These are phyloP conservation scores for Lasiurus cinereus DNA, from an alignment of 2,113 vertebrate species.

Conservation along the genomic window DNA sequence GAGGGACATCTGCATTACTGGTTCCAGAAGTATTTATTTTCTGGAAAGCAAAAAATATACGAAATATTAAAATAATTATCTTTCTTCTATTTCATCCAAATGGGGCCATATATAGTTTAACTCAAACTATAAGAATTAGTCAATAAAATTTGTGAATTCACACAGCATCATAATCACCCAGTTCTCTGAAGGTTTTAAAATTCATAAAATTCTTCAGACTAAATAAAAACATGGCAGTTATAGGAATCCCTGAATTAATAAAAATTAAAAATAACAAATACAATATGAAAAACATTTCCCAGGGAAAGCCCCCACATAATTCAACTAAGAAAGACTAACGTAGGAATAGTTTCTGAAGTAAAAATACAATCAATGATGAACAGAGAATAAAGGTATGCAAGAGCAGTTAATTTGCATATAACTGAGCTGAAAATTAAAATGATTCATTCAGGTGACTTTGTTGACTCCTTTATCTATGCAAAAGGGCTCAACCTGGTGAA, in stretches of 20 bases:
- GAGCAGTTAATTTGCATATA: neutral
- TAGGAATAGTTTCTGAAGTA: neutral
- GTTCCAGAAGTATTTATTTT: slow-evolving; percentile 89
- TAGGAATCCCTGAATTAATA: slow-evolving; percentile 3
- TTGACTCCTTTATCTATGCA: slow-evolving; percentile 48
- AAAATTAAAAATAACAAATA: neutral
- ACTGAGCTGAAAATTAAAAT: slow-evolving; percentile 62
- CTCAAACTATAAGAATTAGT: slow-evolving; percentile 25
- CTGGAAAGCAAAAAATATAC: slow-evolving; percentile 83
- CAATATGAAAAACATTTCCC: slow-evolving; percentile 39
- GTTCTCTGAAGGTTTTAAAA: slow-evolving; percentile 20
- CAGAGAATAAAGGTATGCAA: neutral
- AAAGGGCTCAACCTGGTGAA: slow-evolving; percentile 14
- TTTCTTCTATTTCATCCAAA: neutral
- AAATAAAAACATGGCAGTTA: neutral
- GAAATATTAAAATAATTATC: slow-evolving; percentile 42
- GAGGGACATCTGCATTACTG: slow-evolving; percentile 91
- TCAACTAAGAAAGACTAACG: slow-evolving; percentile 15
- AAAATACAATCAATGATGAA: neutral
- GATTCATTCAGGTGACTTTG: slow-evolving; percentile 65
- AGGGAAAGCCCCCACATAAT: neutral
- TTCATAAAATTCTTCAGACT: slow-evolving; percentile 27
- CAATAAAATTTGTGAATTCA: slow-evolving; percentile 18
- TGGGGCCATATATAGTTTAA: neutral
- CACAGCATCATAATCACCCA: neutral